Base-by-base conservation (phyloP, 2,113 vertebrate genomes). In the Equus przewalskii region DNA sequence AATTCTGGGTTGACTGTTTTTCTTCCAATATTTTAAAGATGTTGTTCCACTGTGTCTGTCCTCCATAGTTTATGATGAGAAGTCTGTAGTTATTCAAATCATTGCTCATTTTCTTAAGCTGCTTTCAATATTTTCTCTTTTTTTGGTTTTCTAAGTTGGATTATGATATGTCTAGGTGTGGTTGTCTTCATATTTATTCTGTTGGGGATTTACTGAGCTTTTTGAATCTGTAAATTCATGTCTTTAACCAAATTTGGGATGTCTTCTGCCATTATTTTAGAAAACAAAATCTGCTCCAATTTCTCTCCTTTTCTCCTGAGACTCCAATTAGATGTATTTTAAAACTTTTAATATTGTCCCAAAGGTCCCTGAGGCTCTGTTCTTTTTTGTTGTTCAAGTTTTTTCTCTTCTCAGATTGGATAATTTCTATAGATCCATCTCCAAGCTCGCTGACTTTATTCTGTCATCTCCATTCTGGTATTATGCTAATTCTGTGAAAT, bases 181-280 rank as follows among this genome's bases (percentile, higher is more conserved):
- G 5, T 65, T 92, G 19, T 83, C 28, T 80, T 94, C 44, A 6
- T 85, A 30, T 80, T 94, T 90, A 46, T 73, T 73, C 21, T 70
- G 21, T 84, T 21, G n/a, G 84, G 49, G 21, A 14, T 75, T 91
- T 91, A 51, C 6, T 62, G n/a, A 94, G 7, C 15, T 70, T 33
- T 76, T 93, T 96, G 56, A 88, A 76, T 86, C 33, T 94, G 36
- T 95, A 79, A 89, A 72, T 92, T 60, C 30, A 62, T 69, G 10
- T 87, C 51, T 60, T 92, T 86, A 19, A 60, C 18, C 51, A 51
- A 88, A 72, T 91, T 96, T 75, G 26, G 60, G 6, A 54, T 18
- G 28, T 75, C 41, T 90, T 51, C 41, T 49, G 64, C 64, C 30
- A 13, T 60, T 88, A 16, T 81, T 78, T 82, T 46, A 78, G 67